A percentile compares a stretch with the other conserved stretches of the same genome.
phyloP scores from a whole-genome alignment of 2,113 vertebrate genomes.

The Thalassoma bifasciatum region DNA sequence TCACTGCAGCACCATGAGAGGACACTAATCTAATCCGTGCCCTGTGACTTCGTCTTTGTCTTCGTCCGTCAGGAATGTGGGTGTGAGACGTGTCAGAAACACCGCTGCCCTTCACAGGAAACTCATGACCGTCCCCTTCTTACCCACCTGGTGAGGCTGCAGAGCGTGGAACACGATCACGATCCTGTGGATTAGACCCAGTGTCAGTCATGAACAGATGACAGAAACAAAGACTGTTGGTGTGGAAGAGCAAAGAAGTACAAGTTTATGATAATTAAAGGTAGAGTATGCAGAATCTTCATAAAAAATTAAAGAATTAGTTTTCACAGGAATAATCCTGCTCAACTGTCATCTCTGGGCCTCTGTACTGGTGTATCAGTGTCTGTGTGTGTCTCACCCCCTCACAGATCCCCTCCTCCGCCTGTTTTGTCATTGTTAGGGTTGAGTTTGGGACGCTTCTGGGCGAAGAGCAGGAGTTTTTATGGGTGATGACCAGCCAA shows the following conservation, averaged over 20 bases:
- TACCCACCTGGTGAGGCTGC: slow-evolving; percentile 93
- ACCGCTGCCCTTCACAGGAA: slow-evolving; percentile 81
- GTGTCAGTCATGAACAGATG: background rate
- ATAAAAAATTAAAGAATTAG: too few relatives aligned
- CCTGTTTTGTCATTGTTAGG: too few relatives aligned
- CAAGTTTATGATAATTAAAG: too few relatives aligned
- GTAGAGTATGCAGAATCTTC: too few relatives aligned
- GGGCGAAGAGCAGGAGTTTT: too few relatives aligned
- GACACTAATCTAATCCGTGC: background rate
- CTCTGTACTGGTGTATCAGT: too few relatives aligned
- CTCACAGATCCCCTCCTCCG: too few relatives aligned
- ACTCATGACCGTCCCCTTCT: slow-evolving; percentile 90
- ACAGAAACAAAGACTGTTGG: background rate
- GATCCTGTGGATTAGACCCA: slow-evolving; percentile 76
- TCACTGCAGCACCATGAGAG: background rate
- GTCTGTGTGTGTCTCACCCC: too few relatives aligned
- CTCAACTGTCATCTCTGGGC: too few relatives aligned
- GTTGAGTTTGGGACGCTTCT: too few relatives aligned
- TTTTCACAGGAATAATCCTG: too few relatives aligned
- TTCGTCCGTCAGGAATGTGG: background rate
- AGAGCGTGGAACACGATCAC: slow-evolving; percentile 85
- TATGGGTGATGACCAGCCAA: too few relatives aligned
- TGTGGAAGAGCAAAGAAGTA: background rate
- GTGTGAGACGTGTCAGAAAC: background rate
- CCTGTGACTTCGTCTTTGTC: background rate